Percentiles rank a stretch among this genome's conserved stretches.
These are phyloP conservation scores for Smittia sp. DNA, from an alignment of 2,888 invertebrate species.

Conservation along the genomic window DNA sequence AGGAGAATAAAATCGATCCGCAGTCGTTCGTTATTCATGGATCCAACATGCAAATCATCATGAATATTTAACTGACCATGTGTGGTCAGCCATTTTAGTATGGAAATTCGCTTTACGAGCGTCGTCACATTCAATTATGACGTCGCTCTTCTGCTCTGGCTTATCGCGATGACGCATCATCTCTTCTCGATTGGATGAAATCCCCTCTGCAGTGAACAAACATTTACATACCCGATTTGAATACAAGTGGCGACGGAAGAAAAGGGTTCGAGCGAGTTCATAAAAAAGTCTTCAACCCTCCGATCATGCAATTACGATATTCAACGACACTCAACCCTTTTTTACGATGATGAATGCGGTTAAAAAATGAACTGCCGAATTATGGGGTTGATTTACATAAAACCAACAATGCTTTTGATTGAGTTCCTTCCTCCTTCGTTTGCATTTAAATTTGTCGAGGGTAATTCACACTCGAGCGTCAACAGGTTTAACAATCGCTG, in stretches of 20 bases:
- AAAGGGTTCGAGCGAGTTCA: conserved; percentile 36
- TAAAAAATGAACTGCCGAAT: conserved; percentile 40
- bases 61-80: conserved; percentile 35
- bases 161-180: neutral
- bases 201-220: conserved; percentile 8
- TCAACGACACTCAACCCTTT: conserved; percentile 29
- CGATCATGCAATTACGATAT: conserved; percentile 30
- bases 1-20: conserved; percentile 18
- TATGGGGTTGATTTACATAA: conserved; percentile 41
- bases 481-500: conserved; percentile 18
- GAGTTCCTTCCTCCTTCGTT: conserved; percentile 32
- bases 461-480: conserved; percentile 8
- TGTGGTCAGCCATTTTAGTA: conserved; percentile 39
- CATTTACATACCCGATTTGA: conserved; percentile 38
- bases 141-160: neutral
- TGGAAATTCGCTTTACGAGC: neutral
- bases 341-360: conserved; percentile 41
- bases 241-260: conserved; percentile 25
- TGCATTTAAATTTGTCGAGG: neutral
- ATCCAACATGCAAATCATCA: conserved; percentile 38
- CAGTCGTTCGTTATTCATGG: conserved; percentile 13
- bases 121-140: neutral
- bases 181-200: conserved; percentile 20
- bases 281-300: conserved; percentile 39
- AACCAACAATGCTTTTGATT: conserved; percentile 37